phyloP scores from a whole-genome alignment of 2,888 invertebrate species.

The Pardosa pseudoannulata region DNA sequence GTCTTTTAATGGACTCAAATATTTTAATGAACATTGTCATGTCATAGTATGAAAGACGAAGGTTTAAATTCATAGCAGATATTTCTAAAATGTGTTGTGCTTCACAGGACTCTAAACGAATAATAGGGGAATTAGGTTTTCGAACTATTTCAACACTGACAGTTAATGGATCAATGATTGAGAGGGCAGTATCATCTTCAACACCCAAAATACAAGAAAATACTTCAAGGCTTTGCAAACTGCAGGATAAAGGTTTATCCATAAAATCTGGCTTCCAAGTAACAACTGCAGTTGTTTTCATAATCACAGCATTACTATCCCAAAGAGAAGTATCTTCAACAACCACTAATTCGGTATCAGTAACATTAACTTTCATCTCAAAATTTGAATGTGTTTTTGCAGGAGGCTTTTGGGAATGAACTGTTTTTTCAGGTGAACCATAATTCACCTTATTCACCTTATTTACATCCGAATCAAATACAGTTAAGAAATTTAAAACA shows the following conservation, averaged over 20 bases:
- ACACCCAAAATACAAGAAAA: conserved; percentile 93
- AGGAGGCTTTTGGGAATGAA: conserved; percentile 69
- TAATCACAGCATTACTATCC: conserved; percentile 95
- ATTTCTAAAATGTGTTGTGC: conserved; percentile 75
- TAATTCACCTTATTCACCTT: background rate
- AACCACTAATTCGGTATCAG: conserved; percentile 95
- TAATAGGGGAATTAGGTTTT: conserved; percentile 48
- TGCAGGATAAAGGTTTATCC: conserved; percentile 89
- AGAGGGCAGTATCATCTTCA: conserved; percentile 94
- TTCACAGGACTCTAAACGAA: conserved; percentile 36
- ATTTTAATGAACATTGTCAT: conserved; percentile 93
- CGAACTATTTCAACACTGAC: conserved; percentile 78
- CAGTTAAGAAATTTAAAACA: conserved; percentile 85
- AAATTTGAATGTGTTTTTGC: conserved; percentile 79
- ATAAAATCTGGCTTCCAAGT: conserved; percentile 85
- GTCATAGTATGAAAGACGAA: conserved; percentile 94
- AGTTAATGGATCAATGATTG: conserved; percentile 95
- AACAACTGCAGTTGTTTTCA: conserved; percentile 90
- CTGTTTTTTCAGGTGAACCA: background rate
- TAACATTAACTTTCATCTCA: conserved; percentile 94
- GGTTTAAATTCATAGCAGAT: conserved; percentile 82
- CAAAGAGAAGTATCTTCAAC: conserved; percentile 91
- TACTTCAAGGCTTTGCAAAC: conserved; percentile 91
- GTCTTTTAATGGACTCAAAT: conserved; percentile 90
- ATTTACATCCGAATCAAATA: background rate